Conservation (phyloP, 1,140 invertebrate genomes). For the Odontomachus brunneus region DNA sequence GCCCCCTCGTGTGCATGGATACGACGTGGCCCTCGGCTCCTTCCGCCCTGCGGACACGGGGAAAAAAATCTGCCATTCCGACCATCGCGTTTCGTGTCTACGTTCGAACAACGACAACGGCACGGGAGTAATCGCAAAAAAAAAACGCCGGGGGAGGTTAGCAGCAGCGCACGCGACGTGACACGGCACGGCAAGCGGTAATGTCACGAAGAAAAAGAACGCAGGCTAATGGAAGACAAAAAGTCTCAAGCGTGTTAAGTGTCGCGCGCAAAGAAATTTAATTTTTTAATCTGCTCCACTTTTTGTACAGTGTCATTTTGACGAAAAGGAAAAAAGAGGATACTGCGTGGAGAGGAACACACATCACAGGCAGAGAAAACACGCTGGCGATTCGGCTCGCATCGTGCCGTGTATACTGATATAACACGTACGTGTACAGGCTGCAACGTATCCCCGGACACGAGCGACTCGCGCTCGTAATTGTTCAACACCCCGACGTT, state of each 20-base stretch:
- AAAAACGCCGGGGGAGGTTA: conserved; percentile 6
- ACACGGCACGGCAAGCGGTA: conserved; percentile 1
- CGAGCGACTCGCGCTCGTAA: neutral
- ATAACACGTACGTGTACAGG: neutral
- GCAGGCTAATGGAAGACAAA: neutral
- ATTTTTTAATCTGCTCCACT: conserved; percentile 20
- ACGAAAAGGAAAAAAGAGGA: neutral
- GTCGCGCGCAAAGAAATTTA: conserved; percentile 30
- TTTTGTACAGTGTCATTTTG: conserved; percentile 29
- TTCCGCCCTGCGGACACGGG: neutral
- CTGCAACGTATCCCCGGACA: neutral
- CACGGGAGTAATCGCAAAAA: neutral
- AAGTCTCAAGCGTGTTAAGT: conserved; percentile 19
- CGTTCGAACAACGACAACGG: conserved; percentile 37
- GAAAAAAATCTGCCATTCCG: conserved; percentile 51
- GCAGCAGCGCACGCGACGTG: neutral
- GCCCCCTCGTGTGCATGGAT: neutral
- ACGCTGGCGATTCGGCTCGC: neutral
- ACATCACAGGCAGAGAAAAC: conserved; percentile 13
- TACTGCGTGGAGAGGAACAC: too few species aligned
- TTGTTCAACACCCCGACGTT: conserved; percentile 5
- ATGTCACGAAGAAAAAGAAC: conserved; percentile 14
- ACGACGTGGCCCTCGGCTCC: conserved; percentile 17
- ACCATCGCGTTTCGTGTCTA: conserved; percentile 41
- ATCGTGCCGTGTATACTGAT: neutral